A percentile compares a stretch with the other conserved stretches of the same genome.
phyloP scores from a whole-genome alignment of 2,113 vertebrate species.

The Bubo scandiacus region DNA sequence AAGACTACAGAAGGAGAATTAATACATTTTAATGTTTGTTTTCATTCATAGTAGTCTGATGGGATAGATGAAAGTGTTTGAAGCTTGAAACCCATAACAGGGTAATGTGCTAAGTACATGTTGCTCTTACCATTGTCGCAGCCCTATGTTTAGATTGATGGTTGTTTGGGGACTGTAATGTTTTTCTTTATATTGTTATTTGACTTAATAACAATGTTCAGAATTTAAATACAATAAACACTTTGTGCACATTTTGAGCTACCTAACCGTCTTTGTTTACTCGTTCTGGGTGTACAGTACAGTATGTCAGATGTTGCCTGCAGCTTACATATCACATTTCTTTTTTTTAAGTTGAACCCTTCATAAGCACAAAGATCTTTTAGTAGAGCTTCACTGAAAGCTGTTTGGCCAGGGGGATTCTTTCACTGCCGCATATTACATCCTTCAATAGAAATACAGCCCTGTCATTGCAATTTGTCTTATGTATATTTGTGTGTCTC shows the following conservation, averaged over 20 bases:
- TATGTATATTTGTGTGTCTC: neutral
- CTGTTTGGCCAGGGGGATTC: neutral
- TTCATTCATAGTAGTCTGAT: neutral
- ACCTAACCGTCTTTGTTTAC: neutral
- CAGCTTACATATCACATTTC: neutral
- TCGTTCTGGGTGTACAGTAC: neutral
- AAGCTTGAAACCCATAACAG: neutral
- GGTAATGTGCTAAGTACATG: neutral
- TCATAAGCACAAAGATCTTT: neutral
- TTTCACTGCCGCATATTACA: neutral
- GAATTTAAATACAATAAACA: neutral
- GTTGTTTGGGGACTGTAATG: neutral
- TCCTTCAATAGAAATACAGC: neutral
- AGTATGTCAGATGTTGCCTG: neutral
- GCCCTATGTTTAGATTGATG: neutral
- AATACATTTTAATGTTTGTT: neutral
- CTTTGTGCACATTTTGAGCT: neutral
- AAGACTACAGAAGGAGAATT: neutral
- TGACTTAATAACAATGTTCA: neutral
- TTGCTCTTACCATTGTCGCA: neutral
- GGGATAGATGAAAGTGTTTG: neutral
- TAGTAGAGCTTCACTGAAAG: neutral
- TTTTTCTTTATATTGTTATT: neutral
- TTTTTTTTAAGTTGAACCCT: neutral
- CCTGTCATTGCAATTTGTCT: neutral